Base-by-base conservation (phyloP, 2,113 vertebrate genomes). In the Ceyx margarethae region DNA sequence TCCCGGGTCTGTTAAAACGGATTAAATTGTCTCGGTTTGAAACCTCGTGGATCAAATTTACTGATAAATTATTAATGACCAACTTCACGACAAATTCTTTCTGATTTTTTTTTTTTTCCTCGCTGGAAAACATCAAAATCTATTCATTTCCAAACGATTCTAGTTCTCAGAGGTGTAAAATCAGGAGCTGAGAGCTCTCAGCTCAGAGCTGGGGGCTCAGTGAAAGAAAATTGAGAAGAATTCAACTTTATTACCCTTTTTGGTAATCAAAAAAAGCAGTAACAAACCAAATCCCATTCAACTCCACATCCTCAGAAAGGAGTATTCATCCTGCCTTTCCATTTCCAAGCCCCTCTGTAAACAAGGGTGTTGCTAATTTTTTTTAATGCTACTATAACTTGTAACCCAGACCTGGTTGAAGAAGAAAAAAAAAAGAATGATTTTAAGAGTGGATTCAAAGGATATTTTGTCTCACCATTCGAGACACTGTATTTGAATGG, bases 51-150 rank as follows among this genome's bases (percentile, higher is more conserved):
- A 64, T 13, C 13, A 51, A 79, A 35, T 25, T n/a, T 11, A 7
- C 33, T 25, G 58, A n/a, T 22, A 42, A 53, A 67, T 57, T 29
- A 19, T n/a, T n/a, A 56, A 56, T 29, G 29, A 56, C 54, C n/a
- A 11, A 56, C 29, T n/a, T 31, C 67, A 61, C 10, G 9, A 48
- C 53, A 37, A 71, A 58, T 31, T 28, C 6, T 81, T 67, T 42
- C 37, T 22, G 20, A 9, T 33, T 33, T 35, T 35, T 7, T 35
- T 54, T 82, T 67, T 81, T 67, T 71, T 71, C 19, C 37, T 46
- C 29, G 11, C 29, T 66, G 71, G 37, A 54, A 84, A 61, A 7
- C n/a, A 22, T 3, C 29, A 22, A 28, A 57, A 37, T 0, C 0
- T 1, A 7, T 10, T 15, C 0, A 51, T 81, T 74, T 14, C 58